Evolutionary conservation across 2,797 vertebrate species (phyloP), one percentile per base, ranked within the genome.

Genomic region (Hoplostethus atlanticus): DNA sequence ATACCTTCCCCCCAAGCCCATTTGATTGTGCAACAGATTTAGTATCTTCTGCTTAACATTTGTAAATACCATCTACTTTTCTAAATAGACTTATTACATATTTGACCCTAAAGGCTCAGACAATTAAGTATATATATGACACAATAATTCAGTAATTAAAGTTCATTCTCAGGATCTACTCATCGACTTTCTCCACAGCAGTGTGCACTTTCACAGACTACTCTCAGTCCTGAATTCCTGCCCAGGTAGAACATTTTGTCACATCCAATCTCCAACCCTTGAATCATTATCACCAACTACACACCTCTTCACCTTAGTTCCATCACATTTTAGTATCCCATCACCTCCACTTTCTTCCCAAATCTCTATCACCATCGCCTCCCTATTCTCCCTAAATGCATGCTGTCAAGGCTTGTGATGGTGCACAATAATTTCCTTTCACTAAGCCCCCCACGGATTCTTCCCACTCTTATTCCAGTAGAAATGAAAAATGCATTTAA

Each of bases 91-190:
- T 44, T 11, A 11, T 44, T 12, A 44, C 13, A 13, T 2, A 13
- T 4, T 4, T 44, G 4, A 10, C 9, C 9, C 3, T 13, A 4
- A 44, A 44, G 13, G 10, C 11, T 44, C 12, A 44, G 4, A 15
- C 13, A 15, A 11, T 15, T 4, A 4, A 13, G 11, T 11, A 44
- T 21, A 21, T 21, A 21, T 34, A 34, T 71, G 4, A 71, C 60
- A 69, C 21, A 63, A 38, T 65, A 82, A 77, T 62, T 77, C 40
- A 75, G 51, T 62, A 61, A 63, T 13, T 60, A 10, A 16, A 51
- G 57, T 62, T 66, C 46, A 56, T 64, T 73, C 25, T 51, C 56
- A n/a, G 64, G 5, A 60, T 76, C 16, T 44, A 5, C 7, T 8
- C 15, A n/a, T 16, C 46, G 4, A 48, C 46, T 44, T 44, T 44